Evolutionary conservation across 30 jellyfish, hydroid and myxozoan species (phyloP).

Genomic region (Sanderia malayensis): DNA sequence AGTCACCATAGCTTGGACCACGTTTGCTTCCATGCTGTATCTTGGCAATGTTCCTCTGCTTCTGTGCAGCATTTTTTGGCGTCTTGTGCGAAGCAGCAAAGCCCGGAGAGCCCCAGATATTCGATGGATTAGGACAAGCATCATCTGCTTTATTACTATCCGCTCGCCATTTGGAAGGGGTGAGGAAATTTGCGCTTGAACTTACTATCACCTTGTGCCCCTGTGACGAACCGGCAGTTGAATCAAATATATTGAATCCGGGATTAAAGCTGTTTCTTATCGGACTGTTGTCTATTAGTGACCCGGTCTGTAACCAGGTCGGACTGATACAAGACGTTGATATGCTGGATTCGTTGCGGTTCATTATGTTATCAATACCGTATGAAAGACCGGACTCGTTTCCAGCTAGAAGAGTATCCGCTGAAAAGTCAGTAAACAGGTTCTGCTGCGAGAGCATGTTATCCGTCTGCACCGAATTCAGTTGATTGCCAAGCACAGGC

Average conservation of each 20-base stretch:
- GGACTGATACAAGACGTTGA: constrained; percentile 70
- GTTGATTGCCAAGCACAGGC: constrained; percentile 7
- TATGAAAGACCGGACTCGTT: constrained; percentile 74
- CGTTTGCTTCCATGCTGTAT: constrained; percentile 48
- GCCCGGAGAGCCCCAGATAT: constrained; percentile 23
- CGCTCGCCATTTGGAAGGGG: constrained; percentile 60
- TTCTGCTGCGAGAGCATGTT: constrained; percentile 51
- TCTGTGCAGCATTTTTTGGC: not conserved
- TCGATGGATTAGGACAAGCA: constrained; percentile 1
- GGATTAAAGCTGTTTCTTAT: constrained; percentile 78
- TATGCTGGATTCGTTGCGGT: constrained; percentile 56
- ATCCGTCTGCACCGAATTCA: constrained; percentile 6
- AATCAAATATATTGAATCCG: constrained; percentile 47
- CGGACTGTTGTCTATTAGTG: constrained; percentile 83
- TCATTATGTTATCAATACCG: constrained; percentile 86
- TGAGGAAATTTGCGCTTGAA: constrained; percentile 7
- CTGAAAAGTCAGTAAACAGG: constrained; percentile 80
- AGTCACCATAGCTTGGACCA: constrained; percentile 77
- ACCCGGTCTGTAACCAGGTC: constrained; percentile 57
- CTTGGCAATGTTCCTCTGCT: not conserved
- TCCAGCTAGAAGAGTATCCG: constrained; percentile 74
- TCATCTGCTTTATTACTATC: constrained; percentile 41
- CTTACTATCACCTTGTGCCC: constrained; percentile 19
- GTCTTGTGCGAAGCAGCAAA: not conserved
- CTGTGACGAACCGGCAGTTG: constrained; percentile 39